Conservation (phyloP, 2,797 vertebrate species). For the Scomberomorus guttatus region DNA sequence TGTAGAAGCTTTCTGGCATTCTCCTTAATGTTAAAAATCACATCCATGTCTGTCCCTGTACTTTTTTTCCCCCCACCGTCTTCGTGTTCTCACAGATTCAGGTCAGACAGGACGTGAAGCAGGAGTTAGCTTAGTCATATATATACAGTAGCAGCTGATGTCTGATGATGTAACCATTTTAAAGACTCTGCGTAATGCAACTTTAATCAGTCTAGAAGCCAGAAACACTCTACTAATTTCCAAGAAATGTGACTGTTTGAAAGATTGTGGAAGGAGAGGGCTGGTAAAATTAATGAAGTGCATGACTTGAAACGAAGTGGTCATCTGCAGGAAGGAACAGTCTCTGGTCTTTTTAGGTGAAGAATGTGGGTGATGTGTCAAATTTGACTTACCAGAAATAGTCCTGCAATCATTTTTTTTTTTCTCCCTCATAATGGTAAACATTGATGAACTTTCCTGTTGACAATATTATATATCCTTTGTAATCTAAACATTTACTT, state of each 20-base stretch:
- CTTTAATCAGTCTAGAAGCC: conserved; percentile 18
- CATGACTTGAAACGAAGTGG: conserved; percentile 16
- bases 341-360: background rate
- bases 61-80: background rate
- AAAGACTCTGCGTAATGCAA: conserved; percentile 13
- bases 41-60: background rate
- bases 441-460: conserved; percentile 9
- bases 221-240: conserved; percentile 15
- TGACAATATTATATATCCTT: conserved; percentile 25
- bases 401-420: background rate
- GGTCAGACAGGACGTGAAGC: conserved; percentile 1
- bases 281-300: conserved; percentile 23
- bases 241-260: conserved; percentile 40
- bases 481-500: conserved; percentile 61
- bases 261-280: conserved; percentile 10
- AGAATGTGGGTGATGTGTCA: background rate
- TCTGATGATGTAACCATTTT: conserved; percentile 30
- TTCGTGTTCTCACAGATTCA: background rate
- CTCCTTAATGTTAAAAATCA: background rate
- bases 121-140: background rate
- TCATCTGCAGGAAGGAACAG: conserved; percentile 6
- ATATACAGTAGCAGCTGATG: conserved; percentile 34
- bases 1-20: background rate
- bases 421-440: background rate
- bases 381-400: background rate